Conservation (phyloP, 1,140 invertebrate species). For the Drosophila insularis region DNA sequence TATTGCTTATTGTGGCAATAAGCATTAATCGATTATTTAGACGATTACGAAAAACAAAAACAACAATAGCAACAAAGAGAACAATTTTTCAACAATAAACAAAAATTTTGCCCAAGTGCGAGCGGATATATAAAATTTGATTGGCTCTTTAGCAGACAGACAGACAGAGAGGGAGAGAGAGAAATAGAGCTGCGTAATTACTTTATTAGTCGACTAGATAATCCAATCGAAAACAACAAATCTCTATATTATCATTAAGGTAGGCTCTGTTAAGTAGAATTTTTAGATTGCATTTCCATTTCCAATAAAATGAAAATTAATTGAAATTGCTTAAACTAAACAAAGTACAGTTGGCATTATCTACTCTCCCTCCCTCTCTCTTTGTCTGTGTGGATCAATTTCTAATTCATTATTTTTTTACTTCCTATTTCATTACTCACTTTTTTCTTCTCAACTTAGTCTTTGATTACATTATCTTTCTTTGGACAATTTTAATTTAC, state of each 20-base stretch:
- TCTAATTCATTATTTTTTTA: no score
- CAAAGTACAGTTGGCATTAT: no score
- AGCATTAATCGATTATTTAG: conserved; percentile 66
- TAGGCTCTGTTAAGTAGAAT: neutral
- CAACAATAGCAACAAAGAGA: conserved; percentile 19
- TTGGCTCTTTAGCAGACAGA: conserved; percentile 15
- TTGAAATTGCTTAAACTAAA: no score
- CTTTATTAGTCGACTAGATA: conserved; percentile 2
- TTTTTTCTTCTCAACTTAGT: no score
- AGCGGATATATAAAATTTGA: conserved; percentile 46
- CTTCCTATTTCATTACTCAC: no score
- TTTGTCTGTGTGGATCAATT: no score
- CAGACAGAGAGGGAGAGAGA: neutral
- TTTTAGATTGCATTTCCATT: no score
- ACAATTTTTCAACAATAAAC: conserved; percentile 55
- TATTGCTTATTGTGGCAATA: conserved; percentile 49
- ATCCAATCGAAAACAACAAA: conserved; percentile 11
- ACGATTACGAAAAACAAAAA: conserved; percentile 45
- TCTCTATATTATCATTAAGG: conserved; percentile 14
- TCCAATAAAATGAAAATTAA: no score
- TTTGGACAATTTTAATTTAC: neutral
- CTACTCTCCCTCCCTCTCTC: no score
- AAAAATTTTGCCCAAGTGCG: conserved; percentile 41
- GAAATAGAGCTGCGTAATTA: neutral
- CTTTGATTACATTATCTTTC: no score